Evolutionary conservation across 2,888 invertebrate genomes (phyloP).

Genomic region (Heliconius hortense): DNA sequence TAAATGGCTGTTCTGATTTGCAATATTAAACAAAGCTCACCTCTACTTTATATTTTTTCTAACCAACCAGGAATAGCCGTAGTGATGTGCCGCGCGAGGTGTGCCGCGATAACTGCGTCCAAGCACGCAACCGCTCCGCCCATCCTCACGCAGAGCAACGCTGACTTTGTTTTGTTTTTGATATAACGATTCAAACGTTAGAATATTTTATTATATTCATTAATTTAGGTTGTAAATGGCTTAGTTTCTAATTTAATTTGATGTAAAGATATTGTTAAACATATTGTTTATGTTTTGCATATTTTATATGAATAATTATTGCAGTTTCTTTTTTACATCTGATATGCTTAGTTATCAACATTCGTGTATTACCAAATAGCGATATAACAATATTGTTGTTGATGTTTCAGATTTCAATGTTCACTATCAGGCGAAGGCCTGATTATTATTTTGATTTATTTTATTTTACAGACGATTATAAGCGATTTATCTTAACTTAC

Average conservation of each 20-base stretch:
- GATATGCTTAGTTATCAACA: no score
- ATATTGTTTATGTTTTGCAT: no score
- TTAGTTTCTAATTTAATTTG: constrained; percentile 6
- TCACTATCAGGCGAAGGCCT: no score
- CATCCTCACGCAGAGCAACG: constrained; percentile 59
- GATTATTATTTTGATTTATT: no score
- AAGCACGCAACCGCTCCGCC: constrained; percentile 78
- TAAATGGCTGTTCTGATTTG: constrained; percentile 9
- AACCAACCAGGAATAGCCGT: constrained; percentile 71
- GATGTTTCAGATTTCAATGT: no score
- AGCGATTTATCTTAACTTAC: not conserved
- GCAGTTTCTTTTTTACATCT: no score
- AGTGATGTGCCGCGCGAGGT: constrained; percentile 77
- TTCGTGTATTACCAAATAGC: no score
- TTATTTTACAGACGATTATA: no score
- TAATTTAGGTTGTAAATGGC: not conserved
- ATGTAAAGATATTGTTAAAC: no score
- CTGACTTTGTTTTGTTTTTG: constrained; percentile 43
- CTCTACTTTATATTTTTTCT: constrained; percentile 40
- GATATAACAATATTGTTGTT: no score
- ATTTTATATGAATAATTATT: no score
- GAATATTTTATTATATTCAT: not conserved
- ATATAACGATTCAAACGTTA: constrained; percentile 33
- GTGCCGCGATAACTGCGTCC: constrained; percentile 72
- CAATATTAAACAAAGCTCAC: constrained; percentile 42